Percentiles rank a stretch among this genome's conserved stretches.
Conservation (phyloP, 2,797 vertebrate species). For the Argentina silus region DNA sequence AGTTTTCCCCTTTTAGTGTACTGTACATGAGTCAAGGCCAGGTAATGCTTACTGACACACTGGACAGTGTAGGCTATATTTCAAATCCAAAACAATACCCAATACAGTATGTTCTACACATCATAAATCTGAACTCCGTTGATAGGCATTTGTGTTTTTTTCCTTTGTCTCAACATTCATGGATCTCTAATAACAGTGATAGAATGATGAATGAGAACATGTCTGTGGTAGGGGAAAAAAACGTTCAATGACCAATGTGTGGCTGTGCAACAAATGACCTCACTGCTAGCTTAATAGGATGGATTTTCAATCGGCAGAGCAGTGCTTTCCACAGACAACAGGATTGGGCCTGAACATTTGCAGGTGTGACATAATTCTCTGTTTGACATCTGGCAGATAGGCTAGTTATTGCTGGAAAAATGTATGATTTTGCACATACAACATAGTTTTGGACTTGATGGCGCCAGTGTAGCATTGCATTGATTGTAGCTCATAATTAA, state of each 20-base stretch:
- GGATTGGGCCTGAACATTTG: background rate
- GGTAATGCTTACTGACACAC: background rate
- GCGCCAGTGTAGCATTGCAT: background rate
- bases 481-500: background rate
- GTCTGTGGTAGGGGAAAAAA: slow-evolving; percentile 10
- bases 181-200: background rate
- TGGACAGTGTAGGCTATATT: background rate
- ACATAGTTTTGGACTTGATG: background rate
- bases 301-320: slow-evolving; percentile 10
- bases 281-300: slow-evolving; percentile 20
- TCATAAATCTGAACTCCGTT: background rate
- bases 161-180: background rate
- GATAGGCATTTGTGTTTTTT: background rate
- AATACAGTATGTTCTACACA: background rate
- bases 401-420: background rate
- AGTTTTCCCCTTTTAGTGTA: background rate
- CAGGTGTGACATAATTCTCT: slow-evolving; percentile 19
- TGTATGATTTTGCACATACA: background rate
- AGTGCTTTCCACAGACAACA: slow-evolving; percentile 4
- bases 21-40: slow-evolving; percentile 6
- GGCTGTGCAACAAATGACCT: slow-evolving; percentile 33
- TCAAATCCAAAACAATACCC: background rate
- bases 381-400: slow-evolving; percentile 8
- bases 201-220: slow-evolving; percentile 12
- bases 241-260: slow-evolving; percentile 9